A percentile compares a stretch with the other conserved stretches of the same genome.
phyloP scores from a whole-genome alignment of 2,797 vertebrate species.

The Myotis findleyi region DNA sequence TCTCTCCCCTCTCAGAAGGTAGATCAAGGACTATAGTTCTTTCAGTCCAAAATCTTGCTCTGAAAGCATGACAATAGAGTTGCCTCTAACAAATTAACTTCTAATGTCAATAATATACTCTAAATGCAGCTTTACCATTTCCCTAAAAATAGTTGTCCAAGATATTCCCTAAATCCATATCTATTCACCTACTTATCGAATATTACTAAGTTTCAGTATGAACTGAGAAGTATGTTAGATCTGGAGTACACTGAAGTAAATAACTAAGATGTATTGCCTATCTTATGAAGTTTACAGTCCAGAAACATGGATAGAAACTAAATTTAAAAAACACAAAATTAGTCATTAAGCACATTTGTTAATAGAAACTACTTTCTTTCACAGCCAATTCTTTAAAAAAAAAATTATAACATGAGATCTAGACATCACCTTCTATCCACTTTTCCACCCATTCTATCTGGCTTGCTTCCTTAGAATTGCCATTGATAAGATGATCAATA shows the following conservation, averaged over 20 bases:
- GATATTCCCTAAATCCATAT: background rate
- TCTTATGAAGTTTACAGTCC: background rate
- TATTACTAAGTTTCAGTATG: constrained; percentile 9
- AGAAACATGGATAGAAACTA: background rate
- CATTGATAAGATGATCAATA: background rate
- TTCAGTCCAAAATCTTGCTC: background rate
- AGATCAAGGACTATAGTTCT: background rate
- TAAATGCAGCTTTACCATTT: constrained; percentile 33
- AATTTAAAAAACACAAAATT: background rate
- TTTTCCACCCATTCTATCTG: background rate
- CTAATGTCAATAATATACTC: background rate
- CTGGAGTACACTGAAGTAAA: background rate
- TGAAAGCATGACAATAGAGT: background rate
- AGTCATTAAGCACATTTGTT: background rate
- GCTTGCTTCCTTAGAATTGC: background rate
- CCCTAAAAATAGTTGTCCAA: background rate
- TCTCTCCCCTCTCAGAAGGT: background rate
- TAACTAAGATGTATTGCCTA: background rate
- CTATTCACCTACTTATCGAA: constrained; percentile 24
- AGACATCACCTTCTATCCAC: background rate
- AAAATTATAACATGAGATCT: background rate
- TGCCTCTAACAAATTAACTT: constrained; percentile 31
- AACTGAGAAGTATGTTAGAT: background rate
- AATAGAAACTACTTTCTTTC: background rate
- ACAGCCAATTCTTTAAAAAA: background rate